Evolutionary conservation across 2,797 vertebrate genomes (phyloP).

Genomic region (Rhodeus uyekii): DNA sequence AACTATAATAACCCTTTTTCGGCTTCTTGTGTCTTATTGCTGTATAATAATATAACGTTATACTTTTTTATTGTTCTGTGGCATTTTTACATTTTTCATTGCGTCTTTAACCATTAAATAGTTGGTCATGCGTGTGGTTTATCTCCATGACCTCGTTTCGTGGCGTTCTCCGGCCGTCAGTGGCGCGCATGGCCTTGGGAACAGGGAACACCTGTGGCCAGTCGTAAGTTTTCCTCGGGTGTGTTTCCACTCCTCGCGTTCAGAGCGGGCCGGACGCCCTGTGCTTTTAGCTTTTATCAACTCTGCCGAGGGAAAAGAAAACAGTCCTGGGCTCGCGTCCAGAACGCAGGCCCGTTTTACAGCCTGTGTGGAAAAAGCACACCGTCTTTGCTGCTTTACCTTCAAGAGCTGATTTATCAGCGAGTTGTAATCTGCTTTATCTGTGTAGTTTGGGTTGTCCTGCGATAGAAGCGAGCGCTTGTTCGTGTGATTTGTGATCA

Average conservation of each 20-base stretch:
- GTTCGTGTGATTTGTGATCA: not conserved
- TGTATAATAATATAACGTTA: not conserved
- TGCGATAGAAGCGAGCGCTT: not conserved
- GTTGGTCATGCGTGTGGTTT: not conserved
- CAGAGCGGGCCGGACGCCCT: not conserved
- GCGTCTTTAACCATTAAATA: not conserved
- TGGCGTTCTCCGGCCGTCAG: no score
- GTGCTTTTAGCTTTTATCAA: slow-evolving; percentile 43
- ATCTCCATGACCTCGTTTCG: not conserved
- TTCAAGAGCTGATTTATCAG: not conserved
- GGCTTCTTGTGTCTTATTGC: not conserved
- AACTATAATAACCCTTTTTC: not conserved
- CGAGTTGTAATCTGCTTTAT: not conserved
- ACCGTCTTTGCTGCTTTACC: not conserved
- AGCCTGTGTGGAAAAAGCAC: slow-evolving; percentile 5
- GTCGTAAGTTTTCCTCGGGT: slow-evolving; percentile 21
- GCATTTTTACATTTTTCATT: not conserved
- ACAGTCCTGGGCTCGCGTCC: slow-evolving; percentile 30
- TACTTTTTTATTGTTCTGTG: not conserved
- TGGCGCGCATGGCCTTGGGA: no score
- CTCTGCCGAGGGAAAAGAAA: slow-evolving; percentile 30
- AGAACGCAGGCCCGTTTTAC: slow-evolving; percentile 35
- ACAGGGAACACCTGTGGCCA: slow-evolving; percentile 26
- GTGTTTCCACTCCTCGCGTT: not conserved
- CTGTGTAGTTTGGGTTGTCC: no score